A percentile compares a stretch with the other conserved stretches of the same genome.
These are phyloP conservation scores for Anguilla pacifica DNA, from an alignment of 2,797 vertebrate species.

Conservation along the genomic window DNA sequence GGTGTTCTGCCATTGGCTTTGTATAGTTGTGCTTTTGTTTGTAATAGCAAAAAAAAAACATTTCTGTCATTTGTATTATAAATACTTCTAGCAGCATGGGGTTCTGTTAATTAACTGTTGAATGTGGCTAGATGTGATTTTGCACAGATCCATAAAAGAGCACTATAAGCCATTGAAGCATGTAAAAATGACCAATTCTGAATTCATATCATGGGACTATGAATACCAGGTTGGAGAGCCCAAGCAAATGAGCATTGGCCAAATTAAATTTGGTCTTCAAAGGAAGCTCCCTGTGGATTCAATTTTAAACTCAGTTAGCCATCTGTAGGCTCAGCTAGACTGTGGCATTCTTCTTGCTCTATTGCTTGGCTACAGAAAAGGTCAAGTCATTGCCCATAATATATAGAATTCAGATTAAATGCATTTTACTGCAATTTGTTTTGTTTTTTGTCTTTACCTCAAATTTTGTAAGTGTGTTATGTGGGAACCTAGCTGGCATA, in stretches of 20 bases:
- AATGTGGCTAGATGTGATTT: neutral
- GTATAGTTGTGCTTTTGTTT: neutral
- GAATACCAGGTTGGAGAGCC: neutral
- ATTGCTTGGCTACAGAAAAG: constrained; percentile 3
- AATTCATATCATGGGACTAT: neutral
- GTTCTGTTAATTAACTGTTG: neutral
- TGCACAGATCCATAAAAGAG: neutral
- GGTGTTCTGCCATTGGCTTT: neutral
- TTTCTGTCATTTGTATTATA: neutral
- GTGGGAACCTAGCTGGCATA: neutral
- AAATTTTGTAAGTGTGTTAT: neutral
- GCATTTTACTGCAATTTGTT: neutral
- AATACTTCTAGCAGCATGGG: neutral
- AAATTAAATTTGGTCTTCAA: constrained; percentile 16
- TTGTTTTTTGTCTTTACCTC: neutral
- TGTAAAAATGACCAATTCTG: neutral
- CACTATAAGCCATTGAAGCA: neutral
- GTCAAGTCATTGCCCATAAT: neutral
- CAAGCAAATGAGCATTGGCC: neutral
- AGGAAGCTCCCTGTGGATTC: constrained; percentile 12
- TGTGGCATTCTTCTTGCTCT: neutral
- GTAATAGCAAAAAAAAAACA: neutral
- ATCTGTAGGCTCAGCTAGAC: neutral
- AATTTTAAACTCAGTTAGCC: constrained; percentile 23
- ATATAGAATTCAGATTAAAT: neutral